These are phyloP conservation scores for Latrodectus hesperus DNA, from an alignment of 2,888 invertebrate species.

Conservation along the genomic window DNA sequence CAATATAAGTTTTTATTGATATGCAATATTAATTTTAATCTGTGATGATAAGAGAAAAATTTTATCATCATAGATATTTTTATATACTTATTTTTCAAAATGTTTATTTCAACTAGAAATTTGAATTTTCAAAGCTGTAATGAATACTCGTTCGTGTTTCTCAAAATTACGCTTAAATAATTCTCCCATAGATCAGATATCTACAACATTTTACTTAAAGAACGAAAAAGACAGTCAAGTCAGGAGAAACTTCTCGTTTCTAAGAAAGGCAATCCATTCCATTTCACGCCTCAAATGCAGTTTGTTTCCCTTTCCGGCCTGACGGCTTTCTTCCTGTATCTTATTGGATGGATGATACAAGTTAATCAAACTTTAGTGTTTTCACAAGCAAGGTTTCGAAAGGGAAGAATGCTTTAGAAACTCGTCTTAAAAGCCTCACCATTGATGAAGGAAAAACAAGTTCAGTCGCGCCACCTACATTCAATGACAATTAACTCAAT, in stretches of 20 bases:
- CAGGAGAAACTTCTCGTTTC: slow-evolving; percentile 6
- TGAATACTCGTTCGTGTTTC: too few relatives aligned
- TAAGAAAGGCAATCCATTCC: slow-evolving; percentile 26
- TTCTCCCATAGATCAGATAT: neutral
- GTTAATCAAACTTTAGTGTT: slow-evolving; percentile 52
- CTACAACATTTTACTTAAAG: slow-evolving; percentile 1
- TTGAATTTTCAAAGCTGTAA: too few relatives aligned
- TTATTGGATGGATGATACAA: slow-evolving; percentile 27
- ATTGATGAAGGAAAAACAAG: slow-evolving; percentile 17
- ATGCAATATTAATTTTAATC: too few relatives aligned
- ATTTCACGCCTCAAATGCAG: slow-evolving; percentile 55
- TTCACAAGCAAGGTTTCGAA: slow-evolving; percentile 9
- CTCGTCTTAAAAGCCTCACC: slow-evolving; percentile 42
- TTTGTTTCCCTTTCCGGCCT: slow-evolving; percentile 53
- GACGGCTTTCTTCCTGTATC: slow-evolving; percentile 46
- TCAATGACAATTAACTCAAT: slow-evolving; percentile 55
- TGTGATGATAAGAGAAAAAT: too few relatives aligned
- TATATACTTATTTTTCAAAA: too few relatives aligned
- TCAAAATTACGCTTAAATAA: slow-evolving; percentile 4
- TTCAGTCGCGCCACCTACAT: neutral
- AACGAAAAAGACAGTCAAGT: slow-evolving; percentile 31
- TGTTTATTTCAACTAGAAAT: too few relatives aligned
- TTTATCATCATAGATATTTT: too few relatives aligned
- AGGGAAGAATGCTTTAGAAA: neutral
- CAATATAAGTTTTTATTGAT: too few relatives aligned